Evolutionary conservation across 2,113 vertebrate genomes (phyloP).

Genomic region (Sphaerodactylus townsendi): DNA sequence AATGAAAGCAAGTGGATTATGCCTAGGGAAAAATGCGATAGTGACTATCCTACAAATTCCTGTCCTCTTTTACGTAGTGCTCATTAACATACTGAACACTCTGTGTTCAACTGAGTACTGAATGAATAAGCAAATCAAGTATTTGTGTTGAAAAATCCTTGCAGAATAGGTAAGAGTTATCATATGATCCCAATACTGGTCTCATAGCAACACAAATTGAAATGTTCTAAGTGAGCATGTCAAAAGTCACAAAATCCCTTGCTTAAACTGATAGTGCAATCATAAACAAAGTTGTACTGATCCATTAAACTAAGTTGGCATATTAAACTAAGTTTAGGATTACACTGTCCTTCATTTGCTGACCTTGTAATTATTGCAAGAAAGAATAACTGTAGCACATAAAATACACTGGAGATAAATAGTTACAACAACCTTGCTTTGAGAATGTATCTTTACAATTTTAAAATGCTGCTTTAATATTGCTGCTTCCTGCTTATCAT

Average conservation of each 20-base stretch:
- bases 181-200: neutral
- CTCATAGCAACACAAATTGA: no score
- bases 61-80: neutral
- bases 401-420: no score
- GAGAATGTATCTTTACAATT: no score
- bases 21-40: no score
- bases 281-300: no score
- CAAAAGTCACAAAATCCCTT: neutral
- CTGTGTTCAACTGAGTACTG: neutral
- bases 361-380: neutral
- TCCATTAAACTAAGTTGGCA: no score
- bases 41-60: neutral
- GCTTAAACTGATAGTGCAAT: neutral
- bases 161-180: neutral
- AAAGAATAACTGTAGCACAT: no score
- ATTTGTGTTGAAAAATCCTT: neutral
- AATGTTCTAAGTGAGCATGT: neutral
- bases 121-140: neutral
- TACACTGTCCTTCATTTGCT: neutral
- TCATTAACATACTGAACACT: neutral
- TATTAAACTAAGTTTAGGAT: no score
- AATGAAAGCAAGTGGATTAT: no score
- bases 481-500: neutral
- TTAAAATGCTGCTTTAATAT: neutral
- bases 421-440: no score